A percentile compares a stretch with the other conserved stretches of the same genome.
Evolutionary conservation across 1,140 invertebrate genomes (phyloP).

Genomic region (Drosophila sulfurigaster): DNA sequence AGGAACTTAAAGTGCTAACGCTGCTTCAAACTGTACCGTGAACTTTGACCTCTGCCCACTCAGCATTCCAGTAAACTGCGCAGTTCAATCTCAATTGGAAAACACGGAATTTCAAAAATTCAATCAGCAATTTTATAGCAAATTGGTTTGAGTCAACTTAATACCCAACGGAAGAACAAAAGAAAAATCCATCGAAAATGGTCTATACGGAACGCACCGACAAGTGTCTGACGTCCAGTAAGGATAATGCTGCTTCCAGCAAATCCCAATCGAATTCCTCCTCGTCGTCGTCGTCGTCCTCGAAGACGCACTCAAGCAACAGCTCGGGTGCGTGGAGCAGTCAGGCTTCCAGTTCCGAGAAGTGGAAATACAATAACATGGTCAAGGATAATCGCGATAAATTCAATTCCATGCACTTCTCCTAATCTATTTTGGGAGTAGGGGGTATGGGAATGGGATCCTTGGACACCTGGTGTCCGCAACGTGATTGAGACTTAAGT

Average conservation of each 20-base stretch:
- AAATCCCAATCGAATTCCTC: constrained; percentile 20
- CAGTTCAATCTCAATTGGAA: constrained; percentile 44
- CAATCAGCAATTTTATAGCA: constrained; percentile 22
- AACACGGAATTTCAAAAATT: constrained; percentile 14
- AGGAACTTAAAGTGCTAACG: constrained; percentile 91
- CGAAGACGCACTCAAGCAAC: constrained; percentile 32
- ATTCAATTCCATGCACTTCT: constrained; percentile 81
- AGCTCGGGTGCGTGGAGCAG: constrained; percentile 63
- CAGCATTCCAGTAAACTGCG: constrained; percentile 25
- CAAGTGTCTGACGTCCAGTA: constrained; percentile 57
- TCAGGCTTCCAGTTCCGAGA: constrained; percentile 66
- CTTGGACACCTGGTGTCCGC: constrained; percentile 1
- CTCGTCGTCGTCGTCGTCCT: background rate
- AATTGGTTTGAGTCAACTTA: constrained; percentile 12
- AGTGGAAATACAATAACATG: constrained; percentile 84
- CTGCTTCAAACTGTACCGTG: constrained; percentile 91
- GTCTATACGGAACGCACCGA: constrained; percentile 79
- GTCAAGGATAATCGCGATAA: constrained; percentile 76
- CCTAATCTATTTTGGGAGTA: constrained; percentile 25
- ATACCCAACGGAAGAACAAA: background rate
- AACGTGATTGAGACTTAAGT: constrained; percentile 39
- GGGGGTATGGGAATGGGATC: background rate
- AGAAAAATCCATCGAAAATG: constrained; percentile 52
- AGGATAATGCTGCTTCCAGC: constrained; percentile 41
- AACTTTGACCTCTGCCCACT: constrained; percentile 47